Evolutionary conservation across 2,888 invertebrate species (phyloP).

Genomic region (Lymantria dispar): DNA sequence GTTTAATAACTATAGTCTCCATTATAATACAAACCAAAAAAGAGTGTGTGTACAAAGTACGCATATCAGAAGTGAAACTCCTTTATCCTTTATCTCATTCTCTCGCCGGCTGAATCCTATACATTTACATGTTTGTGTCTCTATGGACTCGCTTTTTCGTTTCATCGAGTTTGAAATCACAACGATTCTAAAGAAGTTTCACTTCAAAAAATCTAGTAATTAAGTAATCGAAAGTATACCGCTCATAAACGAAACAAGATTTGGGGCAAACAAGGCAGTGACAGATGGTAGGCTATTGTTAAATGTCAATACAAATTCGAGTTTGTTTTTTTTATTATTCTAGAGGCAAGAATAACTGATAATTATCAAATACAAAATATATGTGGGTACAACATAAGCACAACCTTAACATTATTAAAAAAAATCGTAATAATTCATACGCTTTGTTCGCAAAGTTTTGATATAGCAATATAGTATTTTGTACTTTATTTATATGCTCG

Average conservation of each 20-base stretch:
- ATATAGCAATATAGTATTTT: conserved; percentile 42
- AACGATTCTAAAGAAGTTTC: too few species aligned
- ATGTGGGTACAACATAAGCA: conserved; percentile 64
- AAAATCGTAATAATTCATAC: conserved; percentile 33
- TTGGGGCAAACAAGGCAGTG: conserved; percentile 47
- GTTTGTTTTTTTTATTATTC: conserved; percentile 41
- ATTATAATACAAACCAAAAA: too few species aligned
- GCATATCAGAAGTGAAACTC: too few species aligned
- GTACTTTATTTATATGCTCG: conserved; percentile 59
- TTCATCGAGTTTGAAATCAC: too few species aligned
- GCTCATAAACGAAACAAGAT: neutral
- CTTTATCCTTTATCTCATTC: too few species aligned
- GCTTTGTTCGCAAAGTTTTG: conserved; percentile 44
- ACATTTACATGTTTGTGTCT: too few species aligned
- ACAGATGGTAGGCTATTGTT: conserved; percentile 36
- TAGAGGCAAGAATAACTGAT: conserved; percentile 52
- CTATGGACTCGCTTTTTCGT: too few species aligned
- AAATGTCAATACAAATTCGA: conserved; percentile 31
- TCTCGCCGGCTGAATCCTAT: too few species aligned
- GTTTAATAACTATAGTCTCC: too few species aligned
- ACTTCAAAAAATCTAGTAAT: too few species aligned
- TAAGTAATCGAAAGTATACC: too few species aligned
- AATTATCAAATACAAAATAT: conserved; percentile 45
- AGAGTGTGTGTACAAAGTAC: too few species aligned
- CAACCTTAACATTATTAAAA: conserved; percentile 52